Evolutionary conservation across 2,888 invertebrate genomes (phyloP).

Genomic region (Pherbina coryleti): DNA sequence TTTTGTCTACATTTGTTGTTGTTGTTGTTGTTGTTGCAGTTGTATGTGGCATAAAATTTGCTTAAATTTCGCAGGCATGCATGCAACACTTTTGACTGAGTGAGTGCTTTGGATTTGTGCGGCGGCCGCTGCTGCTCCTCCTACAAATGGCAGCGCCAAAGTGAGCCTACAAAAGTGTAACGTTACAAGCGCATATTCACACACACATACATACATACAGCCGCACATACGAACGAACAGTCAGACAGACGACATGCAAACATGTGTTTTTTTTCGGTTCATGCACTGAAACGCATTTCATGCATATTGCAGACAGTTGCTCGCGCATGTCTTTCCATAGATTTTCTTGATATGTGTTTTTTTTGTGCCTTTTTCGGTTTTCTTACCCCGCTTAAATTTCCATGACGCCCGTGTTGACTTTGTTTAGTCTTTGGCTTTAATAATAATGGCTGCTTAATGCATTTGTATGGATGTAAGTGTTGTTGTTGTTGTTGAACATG

Average conservation of each 20-base stretch:
- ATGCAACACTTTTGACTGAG: constrained; percentile 10
- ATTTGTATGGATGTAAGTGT: constrained; percentile 8
- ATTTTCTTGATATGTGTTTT: not conserved
- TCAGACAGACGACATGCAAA: not conserved
- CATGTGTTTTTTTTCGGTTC: too few species aligned
- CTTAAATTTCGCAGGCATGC: not conserved
- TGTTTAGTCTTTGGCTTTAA: constrained; percentile 22
- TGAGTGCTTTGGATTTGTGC: not conserved
- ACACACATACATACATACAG: constrained; percentile 4
- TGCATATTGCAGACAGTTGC: not conserved
- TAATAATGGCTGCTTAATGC: constrained; percentile 18
- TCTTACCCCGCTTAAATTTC: constrained; percentile 10
- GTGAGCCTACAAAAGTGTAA: too few species aligned
- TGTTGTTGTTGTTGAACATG: not conserved
- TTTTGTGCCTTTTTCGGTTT: not conserved
- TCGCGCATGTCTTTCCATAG: not conserved
- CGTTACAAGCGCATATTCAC: not conserved
- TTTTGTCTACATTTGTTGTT: not conserved
- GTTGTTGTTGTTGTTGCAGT: not conserved
- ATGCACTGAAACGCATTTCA: constrained; percentile 11
- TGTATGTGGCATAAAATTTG: not conserved
- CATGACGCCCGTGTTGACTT: constrained; percentile 21
- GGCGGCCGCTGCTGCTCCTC: constrained; percentile 15
- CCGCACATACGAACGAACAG: not conserved
- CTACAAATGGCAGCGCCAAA: constrained; percentile 15